Conservation (phyloP, 2,113 vertebrate species). For the Proterorhinus semilunaris region DNA sequence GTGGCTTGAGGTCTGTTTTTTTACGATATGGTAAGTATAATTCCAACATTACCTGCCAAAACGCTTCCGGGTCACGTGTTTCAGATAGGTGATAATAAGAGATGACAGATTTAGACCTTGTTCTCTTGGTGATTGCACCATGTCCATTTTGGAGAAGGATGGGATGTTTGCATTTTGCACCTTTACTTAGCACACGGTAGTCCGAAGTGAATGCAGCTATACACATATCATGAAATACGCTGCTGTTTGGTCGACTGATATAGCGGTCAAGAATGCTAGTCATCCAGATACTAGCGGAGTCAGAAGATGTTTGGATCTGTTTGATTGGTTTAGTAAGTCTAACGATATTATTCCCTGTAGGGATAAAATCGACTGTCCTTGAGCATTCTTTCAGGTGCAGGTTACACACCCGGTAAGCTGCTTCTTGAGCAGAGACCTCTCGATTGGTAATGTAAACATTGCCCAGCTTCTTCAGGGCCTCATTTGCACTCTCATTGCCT, state of each 20-base stretch:
- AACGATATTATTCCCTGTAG: no score
- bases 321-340: no score
- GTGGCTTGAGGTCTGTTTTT: neutral
- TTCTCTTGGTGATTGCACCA: neutral
- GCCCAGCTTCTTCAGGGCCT: neutral
- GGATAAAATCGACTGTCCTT: no score
- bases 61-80: neutral
- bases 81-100: neutral
- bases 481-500: neutral
- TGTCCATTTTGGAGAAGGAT: neutral
- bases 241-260: no score
- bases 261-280: no score
- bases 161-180: neutral
- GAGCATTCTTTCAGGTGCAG: no score
- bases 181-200: neutral
- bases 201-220: neutral
- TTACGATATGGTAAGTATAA: neutral
- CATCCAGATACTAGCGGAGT: no score
- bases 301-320: no score
- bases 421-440: no score
- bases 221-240: neutral
- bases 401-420: no score
- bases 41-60: neutral
- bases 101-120: neutral
- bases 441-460: neutral